These are phyloP conservation scores for Megaustenia siamemsis DNA, from an alignment of 2,888 invertebrate species.

Conservation along the genomic window DNA sequence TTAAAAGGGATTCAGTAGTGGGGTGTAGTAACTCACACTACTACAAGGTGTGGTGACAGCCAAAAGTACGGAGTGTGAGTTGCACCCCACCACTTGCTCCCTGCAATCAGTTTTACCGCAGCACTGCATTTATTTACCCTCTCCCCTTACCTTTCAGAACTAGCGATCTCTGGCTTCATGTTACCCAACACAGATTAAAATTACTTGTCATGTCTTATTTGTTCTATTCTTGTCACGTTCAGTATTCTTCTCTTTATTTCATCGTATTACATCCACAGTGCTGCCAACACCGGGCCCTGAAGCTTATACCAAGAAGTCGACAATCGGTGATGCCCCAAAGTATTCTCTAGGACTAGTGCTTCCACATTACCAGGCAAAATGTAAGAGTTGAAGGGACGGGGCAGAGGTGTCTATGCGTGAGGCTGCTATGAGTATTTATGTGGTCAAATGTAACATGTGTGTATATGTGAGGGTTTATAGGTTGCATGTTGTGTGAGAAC, in stretches of 20 bases:
- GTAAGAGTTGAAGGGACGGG: neutral
- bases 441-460: neutral
- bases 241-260: neutral
- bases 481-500: neutral
- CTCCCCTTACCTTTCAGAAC: no score
- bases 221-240: no score
- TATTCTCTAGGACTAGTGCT: neutral
- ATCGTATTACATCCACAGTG: neutral
- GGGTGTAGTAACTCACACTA: no score
- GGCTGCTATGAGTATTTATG: neutral
- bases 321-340: constrained; percentile 42
- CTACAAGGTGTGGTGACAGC: no score
- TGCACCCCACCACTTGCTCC: no score
- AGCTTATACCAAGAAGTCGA: neutral
- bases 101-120: no score
- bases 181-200: no score
- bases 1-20: no score
- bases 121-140: no score
- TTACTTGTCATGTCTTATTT: no score
- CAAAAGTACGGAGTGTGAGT: no score
- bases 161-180: no score
- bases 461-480: neutral
- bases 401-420: neutral
- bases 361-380: neutral
- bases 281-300: neutral